Conservation (phyloP, 2,113 vertebrate genomes). For the Naja naja region DNA sequence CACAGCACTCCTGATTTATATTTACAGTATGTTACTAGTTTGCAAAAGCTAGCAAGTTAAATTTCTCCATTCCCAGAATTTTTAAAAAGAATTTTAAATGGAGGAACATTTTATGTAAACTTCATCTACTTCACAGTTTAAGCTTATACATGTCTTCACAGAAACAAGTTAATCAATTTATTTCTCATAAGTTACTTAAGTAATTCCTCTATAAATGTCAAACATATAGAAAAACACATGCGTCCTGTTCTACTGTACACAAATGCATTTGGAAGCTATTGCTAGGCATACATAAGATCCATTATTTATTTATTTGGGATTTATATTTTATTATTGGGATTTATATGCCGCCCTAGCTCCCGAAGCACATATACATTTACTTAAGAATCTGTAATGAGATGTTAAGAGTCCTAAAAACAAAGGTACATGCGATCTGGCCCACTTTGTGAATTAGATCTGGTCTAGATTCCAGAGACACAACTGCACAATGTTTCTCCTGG, state of each 20-base stretch:
- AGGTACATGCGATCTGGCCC: neutral
- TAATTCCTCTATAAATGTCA: neutral
- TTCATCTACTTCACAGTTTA: neutral
- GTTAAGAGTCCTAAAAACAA: neutral
- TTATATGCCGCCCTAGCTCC: no score
- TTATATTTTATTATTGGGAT: no score
- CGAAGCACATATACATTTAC: neutral
- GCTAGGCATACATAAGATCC: neutral
- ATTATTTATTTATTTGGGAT: no score
- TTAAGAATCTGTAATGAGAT: neutral
- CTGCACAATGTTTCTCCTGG: neutral
- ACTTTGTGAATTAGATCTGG: neutral
- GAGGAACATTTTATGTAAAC: neutral
- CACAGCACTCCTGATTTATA: neutral
- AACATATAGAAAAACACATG: neutral
- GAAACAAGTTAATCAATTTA: neutral
- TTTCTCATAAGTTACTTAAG: neutral
- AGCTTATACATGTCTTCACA: neutral
- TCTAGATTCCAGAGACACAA: neutral
- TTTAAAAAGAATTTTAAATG: neutral
- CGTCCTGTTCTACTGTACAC: neutral
- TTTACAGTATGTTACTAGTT: neutral
- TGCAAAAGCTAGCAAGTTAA: neutral
- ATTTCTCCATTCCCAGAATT: neutral
- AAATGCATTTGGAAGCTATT: neutral